Conservation (phyloP, 2,113 vertebrate genomes). For the Callipepla californica region DNA sequence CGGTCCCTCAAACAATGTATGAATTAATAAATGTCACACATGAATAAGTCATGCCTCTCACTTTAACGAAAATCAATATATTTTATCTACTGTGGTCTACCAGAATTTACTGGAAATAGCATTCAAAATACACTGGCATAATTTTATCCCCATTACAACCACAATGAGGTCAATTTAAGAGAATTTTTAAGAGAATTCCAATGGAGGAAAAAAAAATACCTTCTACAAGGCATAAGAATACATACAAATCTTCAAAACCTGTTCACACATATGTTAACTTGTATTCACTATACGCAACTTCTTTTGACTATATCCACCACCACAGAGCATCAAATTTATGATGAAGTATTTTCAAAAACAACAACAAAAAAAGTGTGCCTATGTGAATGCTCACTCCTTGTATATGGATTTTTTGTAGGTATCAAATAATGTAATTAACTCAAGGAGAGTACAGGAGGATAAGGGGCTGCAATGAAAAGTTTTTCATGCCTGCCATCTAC, state of each 20-base stretch:
- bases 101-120: background rate
- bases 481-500: background rate
- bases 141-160: background rate
- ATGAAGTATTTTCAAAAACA: background rate
- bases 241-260: background rate
- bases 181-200: background rate
- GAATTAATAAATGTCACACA: background rate
- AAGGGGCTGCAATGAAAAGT: background rate
- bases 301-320: background rate
- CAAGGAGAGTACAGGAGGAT: background rate
- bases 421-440: background rate
- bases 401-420: background rate
- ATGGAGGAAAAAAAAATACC: background rate
- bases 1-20: background rate
- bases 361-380: background rate
- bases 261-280: background rate
- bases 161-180: background rate
- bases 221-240: background rate
- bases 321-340: background rate
- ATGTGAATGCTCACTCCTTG: background rate
- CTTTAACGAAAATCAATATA: background rate
- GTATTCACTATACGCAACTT: background rate
- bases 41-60: background rate
- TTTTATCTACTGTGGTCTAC: background rate
- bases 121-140: background rate